Percentiles rank a stretch among this genome's conserved stretches.
phyloP scores from a whole-genome alignment of 2,113 vertebrate species.

The Syngnathus scovelli region DNA sequence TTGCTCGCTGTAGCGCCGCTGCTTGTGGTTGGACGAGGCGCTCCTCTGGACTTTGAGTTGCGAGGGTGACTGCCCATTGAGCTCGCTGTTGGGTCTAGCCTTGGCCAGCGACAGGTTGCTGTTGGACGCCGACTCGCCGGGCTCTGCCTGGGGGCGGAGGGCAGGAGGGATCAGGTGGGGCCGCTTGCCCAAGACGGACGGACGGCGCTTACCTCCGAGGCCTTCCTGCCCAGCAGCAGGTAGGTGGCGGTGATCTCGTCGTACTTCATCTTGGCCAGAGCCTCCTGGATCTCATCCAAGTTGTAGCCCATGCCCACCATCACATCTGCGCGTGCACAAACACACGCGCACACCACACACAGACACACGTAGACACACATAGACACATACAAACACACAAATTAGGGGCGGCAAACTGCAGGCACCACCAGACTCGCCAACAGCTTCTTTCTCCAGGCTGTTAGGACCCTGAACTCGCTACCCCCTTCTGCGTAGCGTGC shows the following conservation, averaged over 20 bases:
- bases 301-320: constrained; percentile 99
- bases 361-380: neutral
- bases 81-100: constrained; percentile 87
- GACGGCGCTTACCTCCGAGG: constrained; percentile 80
- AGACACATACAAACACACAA: no score
- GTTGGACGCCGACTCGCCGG: constrained; percentile 91
- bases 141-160: constrained; percentile 75
- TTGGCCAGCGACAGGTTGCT: constrained; percentile 93
- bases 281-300: constrained; percentile 95
- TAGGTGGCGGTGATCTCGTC: constrained; percentile 97
- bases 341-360: constrained; percentile 4
- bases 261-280: constrained; percentile 98
- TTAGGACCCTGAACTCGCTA: no score
- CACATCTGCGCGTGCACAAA: constrained; percentile 75
- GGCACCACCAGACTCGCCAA: no score
- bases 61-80: constrained; percentile 89
- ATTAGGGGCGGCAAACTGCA: no score
- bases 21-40: constrained; percentile 90
- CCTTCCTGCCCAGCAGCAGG: constrained; percentile 91
- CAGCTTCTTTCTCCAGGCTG: no score
- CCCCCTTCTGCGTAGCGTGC: no score
- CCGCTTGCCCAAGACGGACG: neutral
- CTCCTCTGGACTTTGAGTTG: constrained; percentile 94
- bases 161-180: neutral
- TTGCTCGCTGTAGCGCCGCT: constrained; percentile 95